phyloP scores from a whole-genome alignment of 1,140 invertebrate species.

The Hypsibius dujardini region DNA sequence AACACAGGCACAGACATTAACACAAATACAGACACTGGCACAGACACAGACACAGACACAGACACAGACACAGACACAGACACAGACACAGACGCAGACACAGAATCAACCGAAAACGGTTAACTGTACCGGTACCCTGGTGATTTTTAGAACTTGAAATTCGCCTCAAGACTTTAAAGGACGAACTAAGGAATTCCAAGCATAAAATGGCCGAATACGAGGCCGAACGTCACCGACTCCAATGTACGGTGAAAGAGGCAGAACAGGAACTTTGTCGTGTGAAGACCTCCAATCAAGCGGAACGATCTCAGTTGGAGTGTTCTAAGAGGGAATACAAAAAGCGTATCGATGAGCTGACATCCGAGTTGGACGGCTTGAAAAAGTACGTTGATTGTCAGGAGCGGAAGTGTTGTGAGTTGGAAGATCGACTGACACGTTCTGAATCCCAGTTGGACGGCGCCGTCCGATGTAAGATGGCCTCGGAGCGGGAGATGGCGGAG shows the following conservation, averaged over 20 bases:
- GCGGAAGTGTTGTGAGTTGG: conserved; percentile 9
- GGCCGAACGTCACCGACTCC: not conserved
- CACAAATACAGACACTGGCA: not conserved
- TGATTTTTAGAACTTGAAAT: conserved; percentile 8
- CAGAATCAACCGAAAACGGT: not conserved
- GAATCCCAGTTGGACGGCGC: conserved; percentile 12
- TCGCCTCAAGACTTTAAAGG: not conserved
- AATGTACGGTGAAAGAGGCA: not conserved
- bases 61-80: too few relatives aligned
- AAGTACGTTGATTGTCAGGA: conserved; percentile 13
- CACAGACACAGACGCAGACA: not conserved
- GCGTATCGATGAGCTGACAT: not conserved
- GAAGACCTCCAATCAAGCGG: not conserved
- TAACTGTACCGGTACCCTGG: not conserved
- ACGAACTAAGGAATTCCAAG: not conserved
- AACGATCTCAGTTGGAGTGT: not conserved
- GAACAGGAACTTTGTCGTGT: not conserved
- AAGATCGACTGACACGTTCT: not conserved
- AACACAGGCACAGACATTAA: conserved; percentile 3
- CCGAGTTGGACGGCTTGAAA: conserved; percentile 2
- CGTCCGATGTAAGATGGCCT: not conserved
- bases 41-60: too few relatives aligned
- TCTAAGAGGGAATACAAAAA: not conserved
- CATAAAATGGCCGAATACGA: not conserved
- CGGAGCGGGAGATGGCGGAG: not conserved